Percentiles rank a stretch among this genome's conserved stretches.
phyloP scores from a whole-genome alignment of 2,888 invertebrate species.

The Ophioninae sp. region DNA sequence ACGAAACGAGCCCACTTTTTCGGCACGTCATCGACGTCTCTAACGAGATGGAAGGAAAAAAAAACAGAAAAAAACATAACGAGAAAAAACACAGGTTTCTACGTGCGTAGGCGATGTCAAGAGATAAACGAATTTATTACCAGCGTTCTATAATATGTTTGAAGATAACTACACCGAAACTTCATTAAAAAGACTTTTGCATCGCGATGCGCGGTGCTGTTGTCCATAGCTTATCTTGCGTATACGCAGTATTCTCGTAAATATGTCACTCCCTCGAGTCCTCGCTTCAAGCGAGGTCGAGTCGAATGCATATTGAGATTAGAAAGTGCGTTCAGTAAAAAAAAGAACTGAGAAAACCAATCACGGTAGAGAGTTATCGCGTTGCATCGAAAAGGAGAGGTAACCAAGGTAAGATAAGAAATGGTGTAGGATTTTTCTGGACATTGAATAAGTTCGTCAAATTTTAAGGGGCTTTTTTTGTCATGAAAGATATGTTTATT shows the following conservation, averaged over 20 bases:
- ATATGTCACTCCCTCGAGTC: slow-evolving; percentile 13
- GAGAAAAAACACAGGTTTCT: slow-evolving; percentile 21
- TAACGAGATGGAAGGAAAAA: slow-evolving; percentile 4
- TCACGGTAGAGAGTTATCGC: background rate
- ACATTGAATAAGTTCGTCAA: background rate
- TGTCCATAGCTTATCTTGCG: slow-evolving; percentile 3
- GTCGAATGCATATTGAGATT: slow-evolving; percentile 11
- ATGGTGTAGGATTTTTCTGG: background rate
- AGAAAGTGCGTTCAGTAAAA: background rate
- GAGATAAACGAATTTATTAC: slow-evolving; percentile 53
- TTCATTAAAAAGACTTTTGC: slow-evolving; percentile 41
- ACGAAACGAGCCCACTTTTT: slow-evolving; percentile 23
- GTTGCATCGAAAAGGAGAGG: background rate
- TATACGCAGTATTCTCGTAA: slow-evolving; percentile 17
- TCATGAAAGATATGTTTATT: background rate
- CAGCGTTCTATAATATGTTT: slow-evolving; percentile 17
- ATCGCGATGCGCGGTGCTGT: background rate
- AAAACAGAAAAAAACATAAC: background rate
- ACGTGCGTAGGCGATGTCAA: slow-evolving; percentile 34
- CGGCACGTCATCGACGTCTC: slow-evolving; percentile 34
- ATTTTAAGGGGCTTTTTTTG: background rate
- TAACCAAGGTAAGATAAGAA: background rate
- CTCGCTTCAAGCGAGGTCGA: slow-evolving; percentile 17
- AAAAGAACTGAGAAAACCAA: background rate
- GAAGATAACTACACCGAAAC: slow-evolving; percentile 26